Evolutionary conservation across 2,797 vertebrate genomes (phyloP), one percentile per base, ranked within the genome.

Genomic region (Trachops cirrhosus): DNA sequence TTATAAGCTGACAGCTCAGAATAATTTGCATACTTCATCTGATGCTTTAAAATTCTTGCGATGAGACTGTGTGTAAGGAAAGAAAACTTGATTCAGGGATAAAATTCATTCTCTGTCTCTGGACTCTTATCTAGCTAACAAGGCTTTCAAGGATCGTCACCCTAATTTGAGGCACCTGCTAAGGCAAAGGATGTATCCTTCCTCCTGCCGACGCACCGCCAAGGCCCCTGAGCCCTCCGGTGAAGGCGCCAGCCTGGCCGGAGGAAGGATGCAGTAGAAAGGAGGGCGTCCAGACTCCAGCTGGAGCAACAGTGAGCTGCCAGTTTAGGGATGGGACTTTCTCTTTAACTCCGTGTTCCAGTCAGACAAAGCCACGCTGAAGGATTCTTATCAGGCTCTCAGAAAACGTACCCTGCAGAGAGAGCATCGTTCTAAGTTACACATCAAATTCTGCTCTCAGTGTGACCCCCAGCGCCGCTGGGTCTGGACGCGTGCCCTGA

Each of bases 11-110:
- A 79, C 97, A 96, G 91, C 95, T 92, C 97, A 34, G 94, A 94
- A 85, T 97, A 78, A 95, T 94, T 91, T 96, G 96, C 97, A 52
- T 86, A 70, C 95, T 98, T 97, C 96, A 96, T 95, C 96, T 96
- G 89, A 52, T 75, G 75, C 95, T 96, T 96, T 95, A 39, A 62
- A 84, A 96, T 97, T 96, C 87, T 92, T 89, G 50, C 2, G 46
- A 93, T 96, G 44, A 93, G 54, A 54, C 86, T 62, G 59, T 75
- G 46, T 90, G 44, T 74, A 94, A 74, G 88, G 96, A 80, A 87
- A 91, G 3, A 96, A 93, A 75, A 93, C 80, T 86, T 46, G 92
- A 88, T 94, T 52, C 52, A 54, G 92, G 29, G 75, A 54, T 41
- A 77, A 59, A 83, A 37, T 54, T 54, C 67, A 26, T 87, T 83